Conservation (phyloP, 2,888 invertebrate species). For the Oxytorus armatus region DNA sequence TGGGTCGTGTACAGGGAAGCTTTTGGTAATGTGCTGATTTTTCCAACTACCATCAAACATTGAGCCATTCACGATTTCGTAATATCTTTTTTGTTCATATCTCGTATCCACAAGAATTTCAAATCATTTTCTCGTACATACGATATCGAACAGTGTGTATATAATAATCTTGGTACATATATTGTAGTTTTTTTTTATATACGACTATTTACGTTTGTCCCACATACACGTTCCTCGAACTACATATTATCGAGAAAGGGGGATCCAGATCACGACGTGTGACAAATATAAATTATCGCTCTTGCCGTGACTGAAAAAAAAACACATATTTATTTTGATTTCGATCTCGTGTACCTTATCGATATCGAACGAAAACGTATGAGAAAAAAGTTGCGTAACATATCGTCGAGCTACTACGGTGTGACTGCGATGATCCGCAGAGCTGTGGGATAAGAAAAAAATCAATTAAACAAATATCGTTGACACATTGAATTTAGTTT, state of each 20-base stretch:
- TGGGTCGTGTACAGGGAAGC: no score
- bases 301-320: neutral
- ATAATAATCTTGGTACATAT: no score
- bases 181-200: neutral
- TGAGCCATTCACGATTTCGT: no score
- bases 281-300: slow-evolving; percentile 6
- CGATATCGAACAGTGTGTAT: no score
- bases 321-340: slow-evolving; percentile 2
- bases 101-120: neutral
- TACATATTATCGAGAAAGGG: neutral
- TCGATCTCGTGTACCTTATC: neutral
- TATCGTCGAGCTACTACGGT: no score
- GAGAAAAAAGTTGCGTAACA: no score
- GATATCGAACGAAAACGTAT: neutral
- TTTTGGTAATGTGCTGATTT: no score
- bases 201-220: no score
- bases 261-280: neutral
- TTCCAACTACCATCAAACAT: no score
- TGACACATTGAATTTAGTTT: neutral
- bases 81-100: slow-evolving; percentile 24
- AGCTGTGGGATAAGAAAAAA: neutral
- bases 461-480: neutral
- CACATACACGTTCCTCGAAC: no score
- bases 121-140: no score
- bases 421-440: no score